These are phyloP conservation scores for Dicranocentrus wangi DNA, from an alignment of 2,888 invertebrate species.

Conservation along the genomic window DNA sequence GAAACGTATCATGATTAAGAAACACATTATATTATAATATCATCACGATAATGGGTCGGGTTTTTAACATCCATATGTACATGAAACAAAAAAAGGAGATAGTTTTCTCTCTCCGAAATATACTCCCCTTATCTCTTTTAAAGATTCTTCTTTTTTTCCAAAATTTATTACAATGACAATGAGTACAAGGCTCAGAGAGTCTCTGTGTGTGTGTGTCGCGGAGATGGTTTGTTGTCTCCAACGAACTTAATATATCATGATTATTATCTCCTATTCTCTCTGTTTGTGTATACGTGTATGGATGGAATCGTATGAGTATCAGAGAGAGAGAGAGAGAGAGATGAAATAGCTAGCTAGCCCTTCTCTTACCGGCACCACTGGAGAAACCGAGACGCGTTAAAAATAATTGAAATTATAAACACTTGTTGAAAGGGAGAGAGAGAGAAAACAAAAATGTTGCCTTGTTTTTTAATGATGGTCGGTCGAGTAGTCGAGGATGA, in stretches of 20 bases:
- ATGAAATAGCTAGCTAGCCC: no score
- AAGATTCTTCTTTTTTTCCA: neutral
- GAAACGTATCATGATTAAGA: conserved; percentile 47
- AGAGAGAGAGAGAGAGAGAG: no score
- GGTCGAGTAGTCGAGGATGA: no score
- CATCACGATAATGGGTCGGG: conserved; percentile 62
- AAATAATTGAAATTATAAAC: conserved; percentile 31
- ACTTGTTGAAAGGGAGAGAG: conserved; percentile 27
- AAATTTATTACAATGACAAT: conserved; percentile 40
- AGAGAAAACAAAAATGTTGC: no score
- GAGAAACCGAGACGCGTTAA: conserved; percentile 24
- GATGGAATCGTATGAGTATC: no score
- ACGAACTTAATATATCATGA: conserved; percentile 62
- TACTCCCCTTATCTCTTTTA: neutral
- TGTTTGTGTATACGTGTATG: no score
- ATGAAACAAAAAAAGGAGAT: no score
- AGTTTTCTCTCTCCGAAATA: conserved; percentile 1
- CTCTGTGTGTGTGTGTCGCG: conserved; percentile 11
- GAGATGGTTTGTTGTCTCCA: conserved; percentile 38
- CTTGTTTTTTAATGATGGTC: conserved; percentile 10
- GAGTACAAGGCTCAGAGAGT: neutral
- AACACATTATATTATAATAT: conserved; percentile 62
- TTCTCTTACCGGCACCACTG: neutral
- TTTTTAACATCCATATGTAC: no score
- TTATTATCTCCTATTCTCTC: no score